Percentiles rank a stretch among this genome's conserved stretches.
Evolutionary conservation across 2,113 vertebrate species (phyloP).

Genomic region (Clarias macrocephalus): DNA sequence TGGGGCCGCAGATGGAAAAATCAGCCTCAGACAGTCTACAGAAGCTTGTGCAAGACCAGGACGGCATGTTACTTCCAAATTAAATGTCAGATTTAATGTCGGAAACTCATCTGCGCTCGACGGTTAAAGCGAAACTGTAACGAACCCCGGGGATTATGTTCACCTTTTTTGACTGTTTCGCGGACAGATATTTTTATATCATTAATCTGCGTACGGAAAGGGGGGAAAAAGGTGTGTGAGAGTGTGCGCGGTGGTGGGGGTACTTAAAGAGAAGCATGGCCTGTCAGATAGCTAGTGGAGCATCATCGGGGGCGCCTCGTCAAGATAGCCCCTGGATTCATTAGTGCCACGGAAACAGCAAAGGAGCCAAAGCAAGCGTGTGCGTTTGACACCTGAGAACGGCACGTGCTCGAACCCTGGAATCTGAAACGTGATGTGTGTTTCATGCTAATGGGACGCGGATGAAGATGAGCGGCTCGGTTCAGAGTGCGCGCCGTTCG

Average conservation of each 20-base stretch:
- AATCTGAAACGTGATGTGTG: conserved; percentile 58
- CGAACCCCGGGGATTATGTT: background rate
- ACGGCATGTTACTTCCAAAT: conserved; percentile 52
- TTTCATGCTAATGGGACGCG: conserved; percentile 66
- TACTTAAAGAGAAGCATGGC: conserved; percentile 30
- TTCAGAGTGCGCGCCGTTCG: conserved; percentile 51
- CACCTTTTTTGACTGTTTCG: background rate
- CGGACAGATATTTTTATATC: background rate
- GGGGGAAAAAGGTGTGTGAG: background rate
- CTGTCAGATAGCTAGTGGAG: conserved; percentile 48
- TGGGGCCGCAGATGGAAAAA: conserved; percentile 67
- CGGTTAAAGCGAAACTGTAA: conserved; percentile 36
- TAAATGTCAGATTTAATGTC: conserved; percentile 57
- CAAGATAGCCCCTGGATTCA: conserved; percentile 53
- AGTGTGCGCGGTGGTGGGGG: background rate
- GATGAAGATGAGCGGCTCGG: conserved; percentile 61
- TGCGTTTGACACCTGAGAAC: conserved; percentile 60
- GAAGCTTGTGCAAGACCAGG: conserved; percentile 43
- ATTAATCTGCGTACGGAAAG: background rate
- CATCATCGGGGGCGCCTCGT: conserved; percentile 38
- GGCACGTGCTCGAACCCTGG: conserved; percentile 53
- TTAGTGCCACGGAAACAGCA: conserved; percentile 44
- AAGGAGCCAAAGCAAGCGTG: conserved; percentile 37
- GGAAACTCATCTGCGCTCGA: conserved; percentile 41
- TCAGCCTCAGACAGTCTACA: conserved; percentile 60